Percentiles rank a stretch among this genome's conserved stretches.
phyloP scores from a whole-genome alignment of 2,113 vertebrate species.

The Pteropus alecto region DNA sequence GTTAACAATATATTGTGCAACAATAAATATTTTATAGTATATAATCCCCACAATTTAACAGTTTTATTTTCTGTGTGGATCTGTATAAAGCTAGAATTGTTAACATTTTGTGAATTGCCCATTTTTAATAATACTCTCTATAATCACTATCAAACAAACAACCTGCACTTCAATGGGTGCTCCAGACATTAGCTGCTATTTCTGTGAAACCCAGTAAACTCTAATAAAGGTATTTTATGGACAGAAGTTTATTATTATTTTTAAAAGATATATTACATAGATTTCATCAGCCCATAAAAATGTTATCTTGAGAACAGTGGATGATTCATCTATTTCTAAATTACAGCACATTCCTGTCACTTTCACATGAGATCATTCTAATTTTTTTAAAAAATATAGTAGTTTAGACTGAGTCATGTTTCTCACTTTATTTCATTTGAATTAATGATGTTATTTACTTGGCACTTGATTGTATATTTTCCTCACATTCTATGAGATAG shows the following conservation, averaged over 20 bases:
- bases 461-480: constrained; percentile 57
- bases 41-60: constrained; percentile 79
- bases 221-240: constrained; percentile 79
- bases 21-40: constrained; percentile 83
- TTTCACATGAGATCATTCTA: constrained; percentile 70
- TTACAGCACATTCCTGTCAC: constrained; percentile 70
- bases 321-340: constrained; percentile 77
- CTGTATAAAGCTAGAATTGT: constrained; percentile 74
- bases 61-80: constrained; percentile 72
- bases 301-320: constrained; percentile 65
- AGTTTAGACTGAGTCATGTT: constrained; percentile 66
- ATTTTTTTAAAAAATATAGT: constrained; percentile 55
- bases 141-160: constrained; percentile 72
- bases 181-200: constrained; percentile 64
- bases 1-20: constrained; percentile 77
- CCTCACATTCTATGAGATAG: constrained; percentile 50
- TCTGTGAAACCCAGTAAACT: constrained; percentile 63
- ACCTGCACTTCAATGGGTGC: constrained; percentile 64
- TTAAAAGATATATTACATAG: constrained; percentile 74
- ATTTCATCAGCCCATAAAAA: constrained; percentile 75
- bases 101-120: constrained; percentile 66
- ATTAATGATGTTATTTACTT: constrained; percentile 75
- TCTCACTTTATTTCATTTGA: constrained; percentile 75
- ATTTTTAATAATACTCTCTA: constrained; percentile 75
- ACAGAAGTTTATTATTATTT: constrained; percentile 52